Percentiles rank a stretch among this genome's conserved stretches.
phyloP scores from a whole-genome alignment of 2,113 vertebrate species.

The Podarcis cretensis region DNA sequence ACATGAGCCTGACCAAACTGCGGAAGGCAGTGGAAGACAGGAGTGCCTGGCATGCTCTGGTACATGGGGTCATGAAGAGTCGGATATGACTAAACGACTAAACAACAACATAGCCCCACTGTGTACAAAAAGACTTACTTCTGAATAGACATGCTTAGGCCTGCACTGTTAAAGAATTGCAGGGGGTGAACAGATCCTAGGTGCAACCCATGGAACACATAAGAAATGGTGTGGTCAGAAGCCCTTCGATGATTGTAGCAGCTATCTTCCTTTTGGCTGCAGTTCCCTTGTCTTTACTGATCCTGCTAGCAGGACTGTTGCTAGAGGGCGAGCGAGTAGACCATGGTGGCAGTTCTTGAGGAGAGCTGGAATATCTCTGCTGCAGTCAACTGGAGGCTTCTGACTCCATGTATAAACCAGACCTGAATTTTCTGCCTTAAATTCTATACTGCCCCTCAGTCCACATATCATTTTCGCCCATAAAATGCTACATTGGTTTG shows the following conservation, averaged over 20 bases:
- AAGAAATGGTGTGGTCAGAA: not conserved
- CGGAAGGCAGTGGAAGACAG: too few species aligned
- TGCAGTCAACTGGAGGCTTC: not conserved
- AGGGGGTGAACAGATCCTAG: not conserved
- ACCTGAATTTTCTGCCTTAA: not conserved
- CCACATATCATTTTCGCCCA: not conserved
- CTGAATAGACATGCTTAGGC: too few species aligned
- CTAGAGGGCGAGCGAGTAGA: not conserved
- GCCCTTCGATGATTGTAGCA: not conserved
- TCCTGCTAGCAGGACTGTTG: not conserved
- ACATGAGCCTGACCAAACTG: too few species aligned
- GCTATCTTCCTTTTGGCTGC: not conserved
- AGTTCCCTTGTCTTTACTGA: not conserved
- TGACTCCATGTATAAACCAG: not conserved
- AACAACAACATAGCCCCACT: too few species aligned
- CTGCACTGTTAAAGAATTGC: not conserved
- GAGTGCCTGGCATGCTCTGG: too few species aligned
- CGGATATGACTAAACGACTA: too few species aligned
- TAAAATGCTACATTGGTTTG: not conserved
- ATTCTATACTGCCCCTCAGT: not conserved
- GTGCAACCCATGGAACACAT: not conserved
- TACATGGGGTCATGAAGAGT: too few species aligned
- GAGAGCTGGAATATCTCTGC: not conserved
- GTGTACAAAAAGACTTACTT: too few species aligned
- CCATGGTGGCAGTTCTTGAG: not conserved